Percentiles rank a stretch among this genome's conserved stretches.
Evolutionary conservation across 2,888 invertebrate species (phyloP).

Genomic region (Eupithecia subumbrata): DNA sequence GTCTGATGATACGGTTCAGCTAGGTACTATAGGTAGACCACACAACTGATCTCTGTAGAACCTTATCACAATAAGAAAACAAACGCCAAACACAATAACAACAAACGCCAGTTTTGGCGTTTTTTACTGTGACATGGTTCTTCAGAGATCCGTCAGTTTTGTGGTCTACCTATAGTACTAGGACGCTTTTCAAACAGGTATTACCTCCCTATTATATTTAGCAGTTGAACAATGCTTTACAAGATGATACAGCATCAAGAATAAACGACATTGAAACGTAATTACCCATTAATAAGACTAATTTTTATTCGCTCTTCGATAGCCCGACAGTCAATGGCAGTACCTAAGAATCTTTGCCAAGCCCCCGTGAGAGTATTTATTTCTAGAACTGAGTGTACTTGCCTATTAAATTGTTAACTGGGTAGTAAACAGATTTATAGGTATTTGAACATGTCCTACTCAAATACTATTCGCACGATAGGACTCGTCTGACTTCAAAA

Average conservation of each 20-base stretch:
- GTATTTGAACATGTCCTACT: background rate
- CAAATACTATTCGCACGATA: background rate
- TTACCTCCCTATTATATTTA: background rate
- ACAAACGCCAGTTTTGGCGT: too few species aligned
- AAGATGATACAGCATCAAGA: constrained; percentile 1
- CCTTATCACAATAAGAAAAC: too few species aligned
- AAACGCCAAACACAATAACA: too few species aligned
- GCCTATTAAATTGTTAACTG: background rate
- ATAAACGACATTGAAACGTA: constrained; percentile 27
- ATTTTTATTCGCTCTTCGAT: constrained; percentile 19
- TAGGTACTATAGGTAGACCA: too few species aligned
- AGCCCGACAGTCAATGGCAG: constrained; percentile 19
- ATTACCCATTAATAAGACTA: constrained; percentile 22
- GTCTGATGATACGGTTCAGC: too few species aligned
- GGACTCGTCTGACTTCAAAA: background rate
- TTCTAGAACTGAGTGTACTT: constrained; percentile 13
- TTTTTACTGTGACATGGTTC: too few species aligned
- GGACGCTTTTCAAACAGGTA: too few species aligned
- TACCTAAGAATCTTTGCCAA: constrained; percentile 23
- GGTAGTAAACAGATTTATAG: background rate
- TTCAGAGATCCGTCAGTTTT: too few species aligned
- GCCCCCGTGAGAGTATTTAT: constrained; percentile 21
- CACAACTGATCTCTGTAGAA: too few species aligned
- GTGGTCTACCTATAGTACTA: too few species aligned
- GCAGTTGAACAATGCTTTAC: background rate